phyloP scores from a whole-genome alignment of 2,797 vertebrate species.

The Sebastes umbrosus region DNA sequence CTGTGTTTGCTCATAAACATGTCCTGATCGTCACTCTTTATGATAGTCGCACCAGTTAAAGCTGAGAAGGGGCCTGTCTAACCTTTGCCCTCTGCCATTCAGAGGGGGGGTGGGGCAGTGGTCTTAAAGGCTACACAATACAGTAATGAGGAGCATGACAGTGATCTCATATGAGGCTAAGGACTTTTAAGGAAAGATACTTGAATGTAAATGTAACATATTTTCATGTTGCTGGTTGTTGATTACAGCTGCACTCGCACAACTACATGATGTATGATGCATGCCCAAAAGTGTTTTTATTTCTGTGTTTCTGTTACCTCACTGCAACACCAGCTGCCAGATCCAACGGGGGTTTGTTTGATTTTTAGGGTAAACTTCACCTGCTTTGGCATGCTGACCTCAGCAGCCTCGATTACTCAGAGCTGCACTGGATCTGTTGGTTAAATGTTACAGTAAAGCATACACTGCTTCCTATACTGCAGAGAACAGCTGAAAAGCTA shows the following conservation, averaged over 20 bases:
- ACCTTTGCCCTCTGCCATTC: conserved; percentile 35
- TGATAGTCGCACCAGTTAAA: neutral
- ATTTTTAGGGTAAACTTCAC: conserved; percentile 40
- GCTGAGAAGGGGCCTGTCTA: conserved; percentile 4
- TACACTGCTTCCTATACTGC: neutral
- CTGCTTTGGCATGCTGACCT: conserved; percentile 51
- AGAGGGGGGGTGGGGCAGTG: neutral
- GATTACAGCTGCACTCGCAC: conserved; percentile 11
- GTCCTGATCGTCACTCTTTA: conserved; percentile 34
- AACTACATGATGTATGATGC: conserved; percentile 2
- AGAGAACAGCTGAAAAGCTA: conserved; percentile 40
- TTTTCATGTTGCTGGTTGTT: neutral
- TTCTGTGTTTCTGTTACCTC: conserved; percentile 37
- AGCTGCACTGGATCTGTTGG: conserved; percentile 36
- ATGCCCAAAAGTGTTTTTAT: conserved; percentile 16
- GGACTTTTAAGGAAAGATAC: neutral
- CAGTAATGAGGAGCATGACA: conserved; percentile 9
- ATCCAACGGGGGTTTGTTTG: conserved; percentile 11
- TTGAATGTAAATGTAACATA: neutral
- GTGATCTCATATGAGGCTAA: neutral
- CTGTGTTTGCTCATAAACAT: conserved; percentile 59
- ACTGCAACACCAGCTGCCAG: conserved; percentile 37
- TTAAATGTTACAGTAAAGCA: conserved; percentile 16
- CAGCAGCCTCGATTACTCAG: conserved; percentile 49
- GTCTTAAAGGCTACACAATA: conserved; percentile 11